Evolutionary conservation across 2,888 invertebrate genomes (phyloP), one percentile per base, ranked within the genome.

Genomic region (Phyllotreta striolata): DNA sequence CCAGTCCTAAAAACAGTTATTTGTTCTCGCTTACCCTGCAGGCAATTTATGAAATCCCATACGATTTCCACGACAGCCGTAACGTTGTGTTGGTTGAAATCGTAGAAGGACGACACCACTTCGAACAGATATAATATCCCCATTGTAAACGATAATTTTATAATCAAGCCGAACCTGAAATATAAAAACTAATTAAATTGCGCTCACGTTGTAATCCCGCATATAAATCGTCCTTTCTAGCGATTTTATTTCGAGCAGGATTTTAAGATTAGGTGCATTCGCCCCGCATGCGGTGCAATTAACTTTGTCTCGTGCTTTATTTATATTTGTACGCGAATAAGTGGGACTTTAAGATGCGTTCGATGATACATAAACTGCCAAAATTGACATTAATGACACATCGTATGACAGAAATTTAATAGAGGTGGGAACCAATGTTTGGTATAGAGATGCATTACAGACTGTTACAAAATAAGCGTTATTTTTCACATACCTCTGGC

Each of bases 111-210:
- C 1, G 89, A 88, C 6, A 88, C 75, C 3, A 90, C 80, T 79
- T 91, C 91, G 52, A 88, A 84, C 1, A 87, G 80, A 89, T 91
- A 92, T 0, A 88, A 87, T 0, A 91, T 86, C 0, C 92, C 92
- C 92, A 92, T 92, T 52, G 91, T 90, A 66, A 91, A 82, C 82
- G 91, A 91, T 1, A 92, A 80, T 77, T 91, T 92, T 0, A 88
- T 84, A 62, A 90, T 90, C 82, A 91, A 85, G 14, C 86, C 80
- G 69, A 91, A 87, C 76, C 91, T 89, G 80, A 55, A 81, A 81
- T 62, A n/a, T n/a, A n/a, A 60, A 52, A 59, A 49, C 13, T 9
- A 44, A 41, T 14, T 4, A 9, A 24, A 24, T 24, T 24, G 24
- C 24, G 4, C 24, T 24, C 24, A 24, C 24, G 24, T 4, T 24